phyloP scores from a whole-genome alignment of 2,113 vertebrate species.

The Coryphaenoides rupestris region DNA sequence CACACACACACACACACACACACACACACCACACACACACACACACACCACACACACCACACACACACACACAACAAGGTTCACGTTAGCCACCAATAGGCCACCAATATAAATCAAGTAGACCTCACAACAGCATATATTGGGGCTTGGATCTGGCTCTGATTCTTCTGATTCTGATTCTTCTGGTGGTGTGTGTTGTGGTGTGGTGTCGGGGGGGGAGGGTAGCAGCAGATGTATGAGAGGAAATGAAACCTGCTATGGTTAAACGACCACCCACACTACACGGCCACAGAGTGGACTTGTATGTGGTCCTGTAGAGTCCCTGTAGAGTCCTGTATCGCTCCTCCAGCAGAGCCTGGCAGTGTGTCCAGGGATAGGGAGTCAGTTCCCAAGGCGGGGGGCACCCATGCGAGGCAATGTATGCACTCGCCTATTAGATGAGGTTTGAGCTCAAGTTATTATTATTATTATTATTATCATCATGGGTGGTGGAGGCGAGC shows the following conservation, averaged over 20 bases:
- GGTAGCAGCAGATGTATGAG: slow-evolving; percentile 22
- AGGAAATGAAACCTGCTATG: slow-evolving; percentile 14
- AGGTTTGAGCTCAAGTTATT: no score
- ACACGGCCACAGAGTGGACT: background rate
- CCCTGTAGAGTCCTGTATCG: no score
- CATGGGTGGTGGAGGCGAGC: background rate
- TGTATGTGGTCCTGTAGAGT: no score
- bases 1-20: slow-evolving; percentile 3
- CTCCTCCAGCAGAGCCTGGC: no score
- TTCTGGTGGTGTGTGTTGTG: background rate
- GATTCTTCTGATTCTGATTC: no score
- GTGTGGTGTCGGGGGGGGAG: slow-evolving; percentile 24
- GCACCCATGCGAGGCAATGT: no score
- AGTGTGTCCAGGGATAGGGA: no score
- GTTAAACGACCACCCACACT: slow-evolving; percentile 22
- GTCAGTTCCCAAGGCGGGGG: no score
- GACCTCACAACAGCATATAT: slow-evolving; percentile 5
- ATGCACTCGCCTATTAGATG: no score
- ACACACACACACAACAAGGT: background rate
- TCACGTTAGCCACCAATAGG: no score
- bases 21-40: background rate
- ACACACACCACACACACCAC: slow-evolving; percentile 3
- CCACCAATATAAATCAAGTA: background rate
- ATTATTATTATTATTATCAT: no score
- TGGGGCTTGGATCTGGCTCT: no score